Base-by-base conservation (phyloP, 2,797 vertebrate species). In the Chrosomus eos region DNA sequence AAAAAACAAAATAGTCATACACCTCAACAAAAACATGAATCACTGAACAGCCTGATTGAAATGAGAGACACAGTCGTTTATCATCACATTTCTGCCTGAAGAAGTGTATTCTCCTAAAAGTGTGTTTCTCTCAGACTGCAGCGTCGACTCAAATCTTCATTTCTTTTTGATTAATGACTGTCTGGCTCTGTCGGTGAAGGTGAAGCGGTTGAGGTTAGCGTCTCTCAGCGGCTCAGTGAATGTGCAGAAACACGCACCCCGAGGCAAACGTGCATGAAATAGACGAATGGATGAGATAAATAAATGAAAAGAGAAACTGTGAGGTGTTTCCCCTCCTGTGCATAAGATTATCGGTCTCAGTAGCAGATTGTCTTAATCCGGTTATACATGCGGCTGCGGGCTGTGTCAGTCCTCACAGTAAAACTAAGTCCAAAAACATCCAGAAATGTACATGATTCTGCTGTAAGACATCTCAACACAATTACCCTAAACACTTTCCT, bases 351-450 rank as follows among this genome's bases (percentile, higher is more conserved):
- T 58, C 31, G 85, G 82, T 85, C 89, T 90, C 86, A 84, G 86
- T 73, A 66, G 87, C 80, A 90, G 88, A 92, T 90, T 90, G 87
- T 90, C 86, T 88, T 93, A 93, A 93, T 93, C 89, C 88, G 82
- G 91, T 93, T 90, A 90, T 85, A 91, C 89, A 88, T 72, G 87
- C 84, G 84, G 84, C 84, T 89, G 76, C 62, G 13, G 45, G 87
- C 87, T 71, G 73, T 71, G 70, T 85, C 33, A 87, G 80, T 85
- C 74, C 58, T 68, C 36, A 31, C 62, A 26, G 33, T 76, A 88
- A 88, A 86, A 89, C 81, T 91, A 58, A 77, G 81, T 77, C 76
- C 77, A 62, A 68, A 79, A 79, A 78, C 14, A 72, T 66, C 10
- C 28, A 73, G 4, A 72, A 38, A 38, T 53, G 9, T 53, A 66